phyloP scores from a whole-genome alignment of 2,797 vertebrate species.

The Epinephelus malabaricus region DNA sequence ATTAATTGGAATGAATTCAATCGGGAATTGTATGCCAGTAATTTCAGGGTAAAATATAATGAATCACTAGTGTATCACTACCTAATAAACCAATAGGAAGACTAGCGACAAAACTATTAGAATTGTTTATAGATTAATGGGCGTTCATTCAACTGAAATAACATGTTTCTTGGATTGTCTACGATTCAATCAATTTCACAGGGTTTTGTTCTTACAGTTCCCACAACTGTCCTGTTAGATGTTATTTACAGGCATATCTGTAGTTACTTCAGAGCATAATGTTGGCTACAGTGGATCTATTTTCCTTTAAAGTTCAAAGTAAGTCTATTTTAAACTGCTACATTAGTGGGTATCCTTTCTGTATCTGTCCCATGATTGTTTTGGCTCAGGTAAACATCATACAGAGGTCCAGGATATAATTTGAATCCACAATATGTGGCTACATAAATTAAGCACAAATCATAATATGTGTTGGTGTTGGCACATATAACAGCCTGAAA shows the following conservation, averaged over 20 bases:
- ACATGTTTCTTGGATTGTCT: not conserved
- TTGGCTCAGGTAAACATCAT: not conserved
- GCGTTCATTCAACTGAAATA: not conserved
- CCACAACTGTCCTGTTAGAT: not conserved
- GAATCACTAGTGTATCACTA: not conserved
- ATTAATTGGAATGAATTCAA: too few relatives aligned
- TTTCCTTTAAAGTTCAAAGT: not conserved
- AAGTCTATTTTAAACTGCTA: not conserved
- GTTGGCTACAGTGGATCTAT: not conserved
- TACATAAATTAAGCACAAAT: not conserved
- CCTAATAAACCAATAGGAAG: not conserved
- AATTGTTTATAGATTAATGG: not conserved
- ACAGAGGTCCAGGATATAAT: conserved; percentile 3
- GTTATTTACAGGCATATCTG: not conserved
- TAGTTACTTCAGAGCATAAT: not conserved
- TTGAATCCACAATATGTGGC: not conserved
- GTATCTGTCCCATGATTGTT: not conserved
- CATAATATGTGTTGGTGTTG: not conserved
- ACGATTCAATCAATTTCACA: not conserved
- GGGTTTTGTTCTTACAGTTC: not conserved
- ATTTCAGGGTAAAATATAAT: not conserved
- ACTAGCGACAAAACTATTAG: not conserved
- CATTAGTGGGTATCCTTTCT: not conserved
- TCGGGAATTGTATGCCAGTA: not conserved
- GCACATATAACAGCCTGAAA: not conserved